Evolutionary conservation across 2,113 vertebrate species (phyloP).

Genomic region (Bubalus kerabau): DNA sequence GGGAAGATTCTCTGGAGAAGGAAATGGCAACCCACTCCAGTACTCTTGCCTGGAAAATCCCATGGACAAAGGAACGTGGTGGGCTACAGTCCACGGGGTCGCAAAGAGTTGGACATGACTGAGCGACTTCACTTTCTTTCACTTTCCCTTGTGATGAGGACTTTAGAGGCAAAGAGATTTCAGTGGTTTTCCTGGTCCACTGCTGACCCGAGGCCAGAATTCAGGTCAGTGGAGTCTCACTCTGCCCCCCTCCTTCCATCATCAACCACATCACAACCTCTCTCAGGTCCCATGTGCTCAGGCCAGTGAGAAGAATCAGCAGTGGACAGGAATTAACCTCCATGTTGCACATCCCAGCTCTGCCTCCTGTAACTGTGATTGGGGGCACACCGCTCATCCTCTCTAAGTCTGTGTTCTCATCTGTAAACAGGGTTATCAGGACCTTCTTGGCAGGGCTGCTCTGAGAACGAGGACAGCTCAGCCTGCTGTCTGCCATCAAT

Average conservation of each 20-base stretch:
- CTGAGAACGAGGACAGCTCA: neutral
- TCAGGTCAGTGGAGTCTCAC: neutral
- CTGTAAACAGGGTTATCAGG: neutral
- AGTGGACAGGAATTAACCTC: neutral
- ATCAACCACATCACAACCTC: neutral
- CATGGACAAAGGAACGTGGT: too few species aligned
- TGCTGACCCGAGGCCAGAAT: neutral
- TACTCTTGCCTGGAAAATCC: too few species aligned
- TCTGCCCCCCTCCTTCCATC: neutral
- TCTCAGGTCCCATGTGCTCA: neutral
- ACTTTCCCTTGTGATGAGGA: neutral
- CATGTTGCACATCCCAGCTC: neutral
- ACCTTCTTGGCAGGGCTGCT: neutral
- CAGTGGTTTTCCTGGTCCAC: neutral
- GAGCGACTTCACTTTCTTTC: too few species aligned
- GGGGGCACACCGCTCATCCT: neutral
- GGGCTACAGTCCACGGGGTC: too few species aligned
- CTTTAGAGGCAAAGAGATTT: neutral
- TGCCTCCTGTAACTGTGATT: neutral
- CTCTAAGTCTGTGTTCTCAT: neutral
- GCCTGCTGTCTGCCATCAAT: neutral
- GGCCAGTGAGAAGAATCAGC: neutral
- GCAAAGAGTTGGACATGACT: fast-evolving
- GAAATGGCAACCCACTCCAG: too few species aligned
- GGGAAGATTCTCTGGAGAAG: too few species aligned